Percentiles rank a stretch among this genome's conserved stretches.
phyloP scores from a whole-genome alignment of 2,888 invertebrate genomes.

The Spicauda simplicius region DNA sequence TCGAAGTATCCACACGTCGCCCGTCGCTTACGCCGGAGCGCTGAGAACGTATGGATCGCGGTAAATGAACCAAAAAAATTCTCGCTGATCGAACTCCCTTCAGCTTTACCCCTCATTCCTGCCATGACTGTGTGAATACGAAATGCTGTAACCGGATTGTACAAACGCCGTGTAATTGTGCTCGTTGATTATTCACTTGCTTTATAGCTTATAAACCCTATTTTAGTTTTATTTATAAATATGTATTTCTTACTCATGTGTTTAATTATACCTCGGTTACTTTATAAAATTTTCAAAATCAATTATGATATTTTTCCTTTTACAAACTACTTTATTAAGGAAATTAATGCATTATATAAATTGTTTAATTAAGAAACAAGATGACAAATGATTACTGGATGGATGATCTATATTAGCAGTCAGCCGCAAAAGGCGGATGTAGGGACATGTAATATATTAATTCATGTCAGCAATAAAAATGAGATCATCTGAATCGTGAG shows the following conservation, averaged over 20 bases:
- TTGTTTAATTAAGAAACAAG: too few species aligned
- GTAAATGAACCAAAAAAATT: conserved; percentile 76
- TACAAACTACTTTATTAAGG: too few species aligned
- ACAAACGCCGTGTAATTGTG: conserved; percentile 65
- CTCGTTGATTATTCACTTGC: conserved; percentile 26
- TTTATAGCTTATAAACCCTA: conserved; percentile 20
- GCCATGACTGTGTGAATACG: conserved; percentile 73
- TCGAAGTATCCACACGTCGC: conserved; percentile 25
- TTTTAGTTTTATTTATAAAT: conserved; percentile 11
- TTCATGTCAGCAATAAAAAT: too few species aligned
- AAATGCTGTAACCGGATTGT: conserved; percentile 62
- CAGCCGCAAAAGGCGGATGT: too few species aligned
- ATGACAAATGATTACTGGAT: too few species aligned
- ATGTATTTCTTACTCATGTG: background rate
- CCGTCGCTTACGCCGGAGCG: conserved; percentile 38
- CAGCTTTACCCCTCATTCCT: conserved; percentile 49
- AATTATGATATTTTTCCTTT: too few species aligned
- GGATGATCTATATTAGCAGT: too few species aligned
- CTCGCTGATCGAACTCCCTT: conserved; percentile 63
- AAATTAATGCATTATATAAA: too few species aligned
- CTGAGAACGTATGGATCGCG: conserved; percentile 59
- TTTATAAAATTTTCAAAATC: too few species aligned
- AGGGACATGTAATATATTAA: too few species aligned
- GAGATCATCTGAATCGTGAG: too few species aligned
- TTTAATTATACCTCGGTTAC: background rate